Percentiles rank a stretch among this genome's conserved stretches.
phyloP scores from a whole-genome alignment of 2,113 vertebrate species.

The Cyphomyrus discorhynchus region DNA sequence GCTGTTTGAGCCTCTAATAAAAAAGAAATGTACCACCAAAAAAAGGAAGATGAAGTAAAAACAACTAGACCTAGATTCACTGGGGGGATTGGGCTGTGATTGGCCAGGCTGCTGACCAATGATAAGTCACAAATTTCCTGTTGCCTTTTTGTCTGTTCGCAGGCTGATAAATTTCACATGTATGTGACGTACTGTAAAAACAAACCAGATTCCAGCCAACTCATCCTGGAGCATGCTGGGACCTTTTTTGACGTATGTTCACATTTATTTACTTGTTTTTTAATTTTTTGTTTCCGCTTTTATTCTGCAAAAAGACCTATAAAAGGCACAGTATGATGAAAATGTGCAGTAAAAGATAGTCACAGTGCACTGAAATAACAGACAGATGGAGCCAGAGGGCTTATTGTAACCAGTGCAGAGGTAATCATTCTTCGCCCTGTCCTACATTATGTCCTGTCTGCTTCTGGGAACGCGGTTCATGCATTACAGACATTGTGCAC shows the following conservation, averaged over 20 bases:
- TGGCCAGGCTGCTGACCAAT: not conserved
- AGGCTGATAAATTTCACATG: constrained; percentile 98
- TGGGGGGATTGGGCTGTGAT: not conserved
- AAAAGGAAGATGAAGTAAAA: constrained; percentile 5
- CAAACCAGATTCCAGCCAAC: constrained; percentile 95
- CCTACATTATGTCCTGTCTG: not conserved
- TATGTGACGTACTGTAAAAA: constrained; percentile 99
- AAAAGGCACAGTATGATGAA: not conserved
- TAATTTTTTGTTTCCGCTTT: not conserved
- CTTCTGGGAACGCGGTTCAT: not conserved
- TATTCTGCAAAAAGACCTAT: not conserved
- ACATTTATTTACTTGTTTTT: not conserved
- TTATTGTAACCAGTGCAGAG: not conserved
- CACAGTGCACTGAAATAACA: constrained; percentile 12
- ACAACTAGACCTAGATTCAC: not conserved
- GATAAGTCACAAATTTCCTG: not conserved
- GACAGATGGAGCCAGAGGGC: constrained; percentile 37
- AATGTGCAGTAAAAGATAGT: not conserved
- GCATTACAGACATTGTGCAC: not conserved
- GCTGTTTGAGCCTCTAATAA: not conserved
- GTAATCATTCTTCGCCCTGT: not conserved
- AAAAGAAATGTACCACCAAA: not conserved
- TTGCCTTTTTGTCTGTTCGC: constrained; percentile 38
- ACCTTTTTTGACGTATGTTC: constrained; percentile 92
- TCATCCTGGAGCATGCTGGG: constrained; percentile 90